Conservation (phyloP, 1,140 invertebrate genomes). For the Ylistrum balloti region DNA sequence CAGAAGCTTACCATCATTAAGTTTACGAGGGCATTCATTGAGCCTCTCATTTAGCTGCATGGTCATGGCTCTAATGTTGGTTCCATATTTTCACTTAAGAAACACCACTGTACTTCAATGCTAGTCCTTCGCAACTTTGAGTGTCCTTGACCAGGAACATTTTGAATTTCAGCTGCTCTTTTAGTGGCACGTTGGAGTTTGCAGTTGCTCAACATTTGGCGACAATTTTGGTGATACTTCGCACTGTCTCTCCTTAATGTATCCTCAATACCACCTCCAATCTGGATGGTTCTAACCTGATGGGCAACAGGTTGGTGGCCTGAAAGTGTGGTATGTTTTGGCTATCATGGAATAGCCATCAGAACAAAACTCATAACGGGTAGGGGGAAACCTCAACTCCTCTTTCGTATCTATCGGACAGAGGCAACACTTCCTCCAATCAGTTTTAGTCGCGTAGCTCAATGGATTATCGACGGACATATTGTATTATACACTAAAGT, state of each 20-base stretch:
- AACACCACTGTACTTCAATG: constrained; percentile 44
- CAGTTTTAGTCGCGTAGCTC: neutral
- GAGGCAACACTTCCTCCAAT: constrained; percentile 55
- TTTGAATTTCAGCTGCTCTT: neutral
- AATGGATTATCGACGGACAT: neutral
- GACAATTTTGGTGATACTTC: constrained; percentile 45
- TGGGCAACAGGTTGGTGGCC: constrained; percentile 47
- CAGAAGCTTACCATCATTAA: constrained; percentile 58
- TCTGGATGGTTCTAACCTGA: constrained; percentile 54
- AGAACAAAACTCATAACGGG: neutral
- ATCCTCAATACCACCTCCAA: constrained; percentile 52
- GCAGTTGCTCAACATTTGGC: constrained; percentile 45
- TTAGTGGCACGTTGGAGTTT: constrained; percentile 19
- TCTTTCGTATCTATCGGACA: constrained; percentile 54
- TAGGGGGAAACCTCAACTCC: constrained; percentile 46
- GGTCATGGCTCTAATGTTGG: constrained; percentile 53
- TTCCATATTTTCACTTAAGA: constrained; percentile 46
- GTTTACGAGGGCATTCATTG: constrained; percentile 55
- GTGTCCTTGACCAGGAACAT: neutral
- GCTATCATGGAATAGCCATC: constrained; percentile 44
- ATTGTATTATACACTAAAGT: constrained; percentile 43
- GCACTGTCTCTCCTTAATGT: constrained; percentile 48
- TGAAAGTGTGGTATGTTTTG: constrained; percentile 53
- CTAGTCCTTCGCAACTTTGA: neutral
- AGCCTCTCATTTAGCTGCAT: constrained; percentile 57